These are phyloP conservation scores for Todiramphus saurophagus DNA, from an alignment of 2,113 vertebrate genomes.

Conservation along the genomic window DNA sequence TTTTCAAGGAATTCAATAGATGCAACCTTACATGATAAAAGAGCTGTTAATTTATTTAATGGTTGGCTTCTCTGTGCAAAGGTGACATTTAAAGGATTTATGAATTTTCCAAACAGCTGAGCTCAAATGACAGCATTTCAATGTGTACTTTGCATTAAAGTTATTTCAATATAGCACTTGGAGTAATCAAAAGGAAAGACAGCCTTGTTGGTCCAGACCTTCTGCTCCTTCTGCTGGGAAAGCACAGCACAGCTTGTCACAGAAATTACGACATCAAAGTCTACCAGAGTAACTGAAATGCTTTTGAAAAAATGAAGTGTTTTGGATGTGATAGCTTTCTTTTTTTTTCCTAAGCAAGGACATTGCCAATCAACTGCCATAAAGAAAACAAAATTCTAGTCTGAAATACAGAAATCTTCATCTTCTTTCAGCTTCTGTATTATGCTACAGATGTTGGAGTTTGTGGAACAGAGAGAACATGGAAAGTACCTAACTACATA, in stretches of 20 bases:
- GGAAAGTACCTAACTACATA: accelerated
- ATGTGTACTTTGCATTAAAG: not conserved
- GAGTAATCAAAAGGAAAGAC: slow-evolving; percentile 18
- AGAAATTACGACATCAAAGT: slow-evolving; percentile 60
- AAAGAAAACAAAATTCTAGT: not conserved
- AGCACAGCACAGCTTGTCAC: slow-evolving; percentile 22
- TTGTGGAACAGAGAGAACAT: not conserved
- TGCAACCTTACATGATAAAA: not conserved
- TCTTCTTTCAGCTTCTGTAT: not conserved
- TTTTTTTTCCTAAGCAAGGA: not conserved
- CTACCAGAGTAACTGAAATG: slow-evolving; percentile 16
- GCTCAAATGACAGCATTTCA: not conserved
- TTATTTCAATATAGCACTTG: not conserved
- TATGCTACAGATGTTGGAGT: not conserved
- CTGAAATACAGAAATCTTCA: not conserved
- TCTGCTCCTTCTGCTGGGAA: slow-evolving; percentile 43
- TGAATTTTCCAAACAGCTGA: not conserved
- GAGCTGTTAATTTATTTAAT: not conserved
- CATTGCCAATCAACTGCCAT: not conserved
- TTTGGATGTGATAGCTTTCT: not conserved
- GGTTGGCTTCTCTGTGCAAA: not conserved
- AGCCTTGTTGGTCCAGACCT: slow-evolving; percentile 39
- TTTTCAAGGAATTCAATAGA: not conserved
- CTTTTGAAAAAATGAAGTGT: not conserved
- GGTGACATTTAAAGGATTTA: not conserved